Base-by-base conservation (phyloP, 1,140 invertebrate genomes). In the Drosophila persimilis region DNA sequence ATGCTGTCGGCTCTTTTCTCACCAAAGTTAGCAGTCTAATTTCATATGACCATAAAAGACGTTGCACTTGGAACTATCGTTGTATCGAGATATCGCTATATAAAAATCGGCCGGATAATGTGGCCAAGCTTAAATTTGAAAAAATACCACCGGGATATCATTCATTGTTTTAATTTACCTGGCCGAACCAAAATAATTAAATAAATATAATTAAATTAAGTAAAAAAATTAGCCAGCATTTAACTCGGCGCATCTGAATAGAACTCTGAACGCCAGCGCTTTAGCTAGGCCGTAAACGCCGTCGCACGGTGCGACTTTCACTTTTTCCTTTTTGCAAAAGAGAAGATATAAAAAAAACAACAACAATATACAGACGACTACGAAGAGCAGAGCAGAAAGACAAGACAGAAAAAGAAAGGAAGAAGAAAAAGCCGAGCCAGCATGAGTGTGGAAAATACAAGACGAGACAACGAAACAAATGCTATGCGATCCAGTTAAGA, bases 101-200 rank as follows among this genome's bases (percentile, higher is more conserved):
- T 11, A 11, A 4, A 13, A 39, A 11, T 26, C 24, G 24, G 3
- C 3, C 24, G 24, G 24, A 26, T 5, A 26, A 26, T 39, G 35
- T 39, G 35, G 11, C 35, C 35, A 39, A 13, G 11, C 11, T 13
- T 4, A 13, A 39, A 39, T 13, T 39, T 39, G 11, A 39, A 39
- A 9, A 39, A 13, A 39, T 39, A 5, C 35, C 35, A 13, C 13
- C 56, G 20, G 20, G 20, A 43, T 62, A 62, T 62, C 61, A 59
- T 64, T 60, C 62, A 65, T 65, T 65, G 22, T 64, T 64, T 65
- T 65, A 50, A 67, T 69, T 69, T 67, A 69, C 65, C 43, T 69
- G 8, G 35, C 50, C 63, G 67, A 62, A 46, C 29, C 17, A 35
- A 63, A 59, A 58, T 43, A 69, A 69, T 17, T 17, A 17, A 17